Conservation (phyloP, 2,113 vertebrate genomes). For the Tupaia tana region DNA sequence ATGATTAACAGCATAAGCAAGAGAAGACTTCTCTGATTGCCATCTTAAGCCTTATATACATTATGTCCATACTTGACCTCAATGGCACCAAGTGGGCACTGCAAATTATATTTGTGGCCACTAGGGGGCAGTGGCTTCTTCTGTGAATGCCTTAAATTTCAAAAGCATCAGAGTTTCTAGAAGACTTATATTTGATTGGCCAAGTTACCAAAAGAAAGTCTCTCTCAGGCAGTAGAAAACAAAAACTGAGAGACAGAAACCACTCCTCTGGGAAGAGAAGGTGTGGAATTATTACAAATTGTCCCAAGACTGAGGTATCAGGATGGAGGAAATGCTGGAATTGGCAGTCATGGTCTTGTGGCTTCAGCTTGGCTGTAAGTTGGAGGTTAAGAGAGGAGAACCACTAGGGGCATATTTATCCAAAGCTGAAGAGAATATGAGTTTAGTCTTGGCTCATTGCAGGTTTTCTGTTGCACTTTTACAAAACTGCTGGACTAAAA, state of each 20-base stretch:
- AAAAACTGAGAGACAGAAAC: background rate
- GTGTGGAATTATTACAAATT: background rate
- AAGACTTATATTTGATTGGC: background rate
- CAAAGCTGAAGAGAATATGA: background rate
- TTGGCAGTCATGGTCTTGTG: background rate
- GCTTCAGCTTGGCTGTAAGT: slow-evolving; percentile 56
- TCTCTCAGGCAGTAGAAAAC: background rate
- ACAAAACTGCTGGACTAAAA: background rate
- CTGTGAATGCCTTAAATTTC: background rate
- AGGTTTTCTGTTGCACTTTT: background rate
- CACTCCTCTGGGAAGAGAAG: background rate
- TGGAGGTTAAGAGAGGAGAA: background rate
- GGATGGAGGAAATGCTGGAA: background rate
- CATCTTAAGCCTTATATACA: background rate
- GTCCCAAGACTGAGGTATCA: background rate
- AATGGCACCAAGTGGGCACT: background rate
- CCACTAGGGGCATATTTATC: background rate
- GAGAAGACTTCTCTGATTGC: background rate
- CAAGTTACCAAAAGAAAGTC: background rate
- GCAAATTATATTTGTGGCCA: background rate
- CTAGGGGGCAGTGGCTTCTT: background rate
- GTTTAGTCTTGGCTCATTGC: background rate
- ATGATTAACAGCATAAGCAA: background rate
- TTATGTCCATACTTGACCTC: too few species aligned
- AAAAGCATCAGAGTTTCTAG: background rate